Conservation (phyloP, 2,888 invertebrate genomes). For the Agrochola circellaris region DNA sequence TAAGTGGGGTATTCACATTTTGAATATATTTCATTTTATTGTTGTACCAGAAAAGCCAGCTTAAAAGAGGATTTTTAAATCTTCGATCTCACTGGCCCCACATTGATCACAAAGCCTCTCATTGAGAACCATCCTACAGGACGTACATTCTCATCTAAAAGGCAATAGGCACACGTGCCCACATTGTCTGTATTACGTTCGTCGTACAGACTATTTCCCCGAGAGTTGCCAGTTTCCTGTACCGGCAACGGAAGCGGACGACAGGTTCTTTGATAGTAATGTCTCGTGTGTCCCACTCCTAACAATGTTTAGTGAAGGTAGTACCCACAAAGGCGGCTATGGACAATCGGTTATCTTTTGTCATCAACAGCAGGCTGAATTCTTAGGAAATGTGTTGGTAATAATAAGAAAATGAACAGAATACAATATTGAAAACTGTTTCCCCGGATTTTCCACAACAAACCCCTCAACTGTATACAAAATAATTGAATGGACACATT, state of each 20-base stretch:
- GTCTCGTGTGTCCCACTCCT: slow-evolving; percentile 21
- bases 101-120: background rate
- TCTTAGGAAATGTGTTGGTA: background rate
- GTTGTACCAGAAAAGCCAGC: too few relatives aligned
- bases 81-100: too few relatives aligned
- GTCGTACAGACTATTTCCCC: slow-evolving; percentile 37
- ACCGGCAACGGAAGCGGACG: slow-evolving; percentile 38
- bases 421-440: too few relatives aligned
- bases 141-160: background rate
- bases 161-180: slow-evolving; percentile 15
- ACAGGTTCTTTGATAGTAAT: slow-evolving; percentile 52
- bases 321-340: background rate
- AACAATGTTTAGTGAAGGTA: slow-evolving; percentile 34
- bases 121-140: background rate
- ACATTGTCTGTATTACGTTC: slow-evolving; percentile 6
- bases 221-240: slow-evolving; percentile 46
- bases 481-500: slow-evolving; percentile 11
- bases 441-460: background rate
- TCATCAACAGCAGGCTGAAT: background rate
- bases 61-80: too few relatives aligned
- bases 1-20: too few relatives aligned
- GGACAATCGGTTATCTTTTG: slow-evolving; percentile 24
- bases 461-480: background rate
- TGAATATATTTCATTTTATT: too few relatives aligned
- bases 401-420: background rate